A percentile compares a stretch with the other conserved stretches of the same genome.
Evolutionary conservation across 2,888 invertebrate species (phyloP).

Genomic region (Leptopilina syphax): DNA sequence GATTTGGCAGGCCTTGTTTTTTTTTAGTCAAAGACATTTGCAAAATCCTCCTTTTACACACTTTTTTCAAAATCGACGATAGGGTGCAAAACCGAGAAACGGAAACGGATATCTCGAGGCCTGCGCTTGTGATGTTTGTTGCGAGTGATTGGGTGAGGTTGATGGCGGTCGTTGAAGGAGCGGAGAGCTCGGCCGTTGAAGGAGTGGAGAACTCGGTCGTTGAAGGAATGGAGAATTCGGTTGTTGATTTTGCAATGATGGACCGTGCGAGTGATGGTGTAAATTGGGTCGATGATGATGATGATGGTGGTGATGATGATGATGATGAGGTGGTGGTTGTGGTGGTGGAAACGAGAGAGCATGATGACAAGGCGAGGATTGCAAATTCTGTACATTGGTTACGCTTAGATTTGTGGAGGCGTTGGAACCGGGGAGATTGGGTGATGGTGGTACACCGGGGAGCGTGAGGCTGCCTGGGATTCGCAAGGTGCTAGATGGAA

Average conservation of each 20-base stretch:
- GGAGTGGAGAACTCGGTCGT: conserved; percentile 40
- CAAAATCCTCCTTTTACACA: neutral
- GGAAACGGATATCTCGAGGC: conserved; percentile 71
- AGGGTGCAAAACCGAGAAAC: conserved; percentile 71
- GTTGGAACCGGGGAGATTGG: conserved; percentile 67
- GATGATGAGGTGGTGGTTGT: conserved; percentile 24
- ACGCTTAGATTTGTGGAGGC: conserved; percentile 65
- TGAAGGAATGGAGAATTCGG: conserved; percentile 33
- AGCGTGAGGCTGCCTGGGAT: conserved; percentile 55
- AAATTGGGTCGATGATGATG: conserved; percentile 11
- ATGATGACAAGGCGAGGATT: conserved; percentile 69
- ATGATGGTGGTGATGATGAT: conserved; percentile 16
- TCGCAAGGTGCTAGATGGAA: conserved; percentile 63
- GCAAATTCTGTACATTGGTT: conserved; percentile 65
- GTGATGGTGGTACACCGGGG: conserved; percentile 47
- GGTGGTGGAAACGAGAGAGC: conserved; percentile 56
- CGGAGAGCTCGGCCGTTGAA: conserved; percentile 49
- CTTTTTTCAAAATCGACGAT: conserved; percentile 65
- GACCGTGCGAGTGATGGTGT: no score
- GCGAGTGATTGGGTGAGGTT: conserved; percentile 55
- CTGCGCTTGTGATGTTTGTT: conserved; percentile 62
- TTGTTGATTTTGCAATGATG: conserved; percentile 41
- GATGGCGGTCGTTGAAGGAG: conserved; percentile 53
- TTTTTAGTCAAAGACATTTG: no score
- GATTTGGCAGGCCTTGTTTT: conserved; percentile 6